Percentiles rank a stretch among this genome's conserved stretches.
phyloP scores from a whole-genome alignment of 2,113 vertebrate genomes.

The Recurvirostra avosetta region DNA sequence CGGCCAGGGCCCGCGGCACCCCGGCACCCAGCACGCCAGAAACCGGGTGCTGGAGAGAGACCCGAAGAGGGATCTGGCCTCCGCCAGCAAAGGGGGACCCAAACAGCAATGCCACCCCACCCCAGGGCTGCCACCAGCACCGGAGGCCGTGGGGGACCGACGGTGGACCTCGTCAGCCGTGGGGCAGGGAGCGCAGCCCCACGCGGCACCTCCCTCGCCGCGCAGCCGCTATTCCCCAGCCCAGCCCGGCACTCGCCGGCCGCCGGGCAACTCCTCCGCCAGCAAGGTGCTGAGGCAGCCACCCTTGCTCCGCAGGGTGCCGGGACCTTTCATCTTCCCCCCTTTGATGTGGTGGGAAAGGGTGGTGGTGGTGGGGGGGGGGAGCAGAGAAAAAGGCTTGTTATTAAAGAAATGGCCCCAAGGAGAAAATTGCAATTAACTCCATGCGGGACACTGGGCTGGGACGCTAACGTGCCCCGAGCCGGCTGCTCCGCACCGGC shows the following conservation, averaged over 20 bases:
- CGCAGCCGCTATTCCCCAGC: background rate
- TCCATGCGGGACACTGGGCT: background rate
- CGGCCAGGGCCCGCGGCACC: background rate
- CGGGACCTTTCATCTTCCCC: constrained; percentile 30
- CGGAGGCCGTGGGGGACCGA: background rate
- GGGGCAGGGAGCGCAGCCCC: background rate
- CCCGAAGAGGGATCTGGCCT: accelerated
- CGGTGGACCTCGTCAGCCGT: background rate
- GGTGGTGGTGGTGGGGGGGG: background rate
- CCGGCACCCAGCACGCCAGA: background rate
- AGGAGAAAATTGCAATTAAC: constrained; percentile 39
- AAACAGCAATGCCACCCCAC: accelerated
- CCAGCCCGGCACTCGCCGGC: background rate
- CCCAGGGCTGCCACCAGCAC: background rate
- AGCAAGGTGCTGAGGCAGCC: constrained; percentile 39
- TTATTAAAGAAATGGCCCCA: constrained; percentile 51
- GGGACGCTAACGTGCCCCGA: background rate
- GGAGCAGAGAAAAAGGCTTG: background rate
- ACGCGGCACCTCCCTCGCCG: background rate
- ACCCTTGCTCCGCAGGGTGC: background rate
- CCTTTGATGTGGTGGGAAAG: constrained; percentile 57
- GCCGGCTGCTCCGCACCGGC: background rate
- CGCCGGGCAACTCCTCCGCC: background rate
- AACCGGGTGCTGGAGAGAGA: too few species aligned
- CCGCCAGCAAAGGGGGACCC: background rate